phyloP scores from a whole-genome alignment of 2,113 vertebrate species.

The Felis chaus region DNA sequence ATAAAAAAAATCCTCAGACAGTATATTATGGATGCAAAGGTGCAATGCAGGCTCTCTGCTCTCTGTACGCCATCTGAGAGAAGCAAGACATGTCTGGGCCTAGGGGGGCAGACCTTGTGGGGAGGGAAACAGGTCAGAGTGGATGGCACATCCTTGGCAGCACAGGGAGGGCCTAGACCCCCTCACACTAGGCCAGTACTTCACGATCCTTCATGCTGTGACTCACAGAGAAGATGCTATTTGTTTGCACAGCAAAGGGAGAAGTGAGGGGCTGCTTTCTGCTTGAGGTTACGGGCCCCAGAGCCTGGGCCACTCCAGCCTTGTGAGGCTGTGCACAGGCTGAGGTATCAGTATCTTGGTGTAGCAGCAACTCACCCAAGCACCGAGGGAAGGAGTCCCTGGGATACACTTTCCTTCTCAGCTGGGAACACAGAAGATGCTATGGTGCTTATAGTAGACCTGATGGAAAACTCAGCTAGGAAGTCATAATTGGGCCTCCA shows the following conservation, averaged over 20 bases:
- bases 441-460: not conserved
- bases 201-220: not conserved
- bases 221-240: not conserved
- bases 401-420: no score
- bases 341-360: not conserved
- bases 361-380: not conserved
- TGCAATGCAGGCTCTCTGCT: conserved; percentile 58
- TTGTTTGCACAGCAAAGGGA: not conserved
- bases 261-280: not conserved
- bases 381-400: not conserved
- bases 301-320: not conserved
- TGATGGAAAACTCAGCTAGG: not conserved
- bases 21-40: conserved; percentile 84
- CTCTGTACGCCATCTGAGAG: not conserved
- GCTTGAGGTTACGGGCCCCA: not conserved
- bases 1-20: conserved; percentile 84
- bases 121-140: not conserved
- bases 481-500: not conserved
- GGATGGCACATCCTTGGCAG: not conserved
- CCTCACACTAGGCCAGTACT: not conserved
- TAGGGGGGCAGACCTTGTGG: not conserved
- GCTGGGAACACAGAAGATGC: not conserved
- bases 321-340: not conserved
- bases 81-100: not conserved
- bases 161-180: not conserved